A percentile compares a stretch with the other conserved stretches of the same genome.
These are phyloP conservation scores for Branchipolynoe longqiensis DNA, from an alignment of 2,888 invertebrate genomes.

Conservation along the genomic window DNA sequence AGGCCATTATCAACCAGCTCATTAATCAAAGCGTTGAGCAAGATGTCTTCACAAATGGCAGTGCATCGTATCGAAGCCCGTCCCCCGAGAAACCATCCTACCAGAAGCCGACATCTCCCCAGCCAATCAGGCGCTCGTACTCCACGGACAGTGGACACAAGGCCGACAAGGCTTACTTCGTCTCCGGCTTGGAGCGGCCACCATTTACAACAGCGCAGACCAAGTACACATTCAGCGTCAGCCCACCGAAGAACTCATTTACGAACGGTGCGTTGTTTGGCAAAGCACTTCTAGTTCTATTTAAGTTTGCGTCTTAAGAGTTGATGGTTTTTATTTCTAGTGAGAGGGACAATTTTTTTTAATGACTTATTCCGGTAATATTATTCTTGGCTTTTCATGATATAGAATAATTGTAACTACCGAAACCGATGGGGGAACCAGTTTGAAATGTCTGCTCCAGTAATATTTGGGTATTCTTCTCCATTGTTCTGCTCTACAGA, in stretches of 20 bases:
- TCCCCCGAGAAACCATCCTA: constrained; percentile 48
- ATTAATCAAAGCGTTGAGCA: constrained; percentile 7
- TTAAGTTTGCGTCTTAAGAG: no score
- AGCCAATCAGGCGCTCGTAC: constrained; percentile 58
- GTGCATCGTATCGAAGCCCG: constrained; percentile 11
- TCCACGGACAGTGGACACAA: constrained; percentile 56
- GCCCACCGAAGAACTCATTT: constrained; percentile 59
- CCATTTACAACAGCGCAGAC: constrained; percentile 69
- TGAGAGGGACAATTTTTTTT: no score
- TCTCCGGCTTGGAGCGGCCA: constrained; percentile 68
- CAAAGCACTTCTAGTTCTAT: no score
- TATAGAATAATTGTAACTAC: no score
- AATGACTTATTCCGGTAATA: no score
- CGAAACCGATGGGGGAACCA: no score
- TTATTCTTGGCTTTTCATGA: no score
- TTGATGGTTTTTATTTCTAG: no score
- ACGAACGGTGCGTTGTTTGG: no score
- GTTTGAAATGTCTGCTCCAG: no score
- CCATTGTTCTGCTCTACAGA: no score
- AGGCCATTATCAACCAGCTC: constrained; percentile 71
- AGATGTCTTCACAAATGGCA: constrained; percentile 52
- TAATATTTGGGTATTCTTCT: no score
- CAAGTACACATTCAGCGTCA: constrained; percentile 67
- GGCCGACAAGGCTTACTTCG: constrained; percentile 65
- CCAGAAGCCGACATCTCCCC: constrained; percentile 46